Percentiles rank a stretch among this genome's conserved stretches.
Conservation (phyloP, 2,888 invertebrate genomes). For the Euzophera pinguis region DNA sequence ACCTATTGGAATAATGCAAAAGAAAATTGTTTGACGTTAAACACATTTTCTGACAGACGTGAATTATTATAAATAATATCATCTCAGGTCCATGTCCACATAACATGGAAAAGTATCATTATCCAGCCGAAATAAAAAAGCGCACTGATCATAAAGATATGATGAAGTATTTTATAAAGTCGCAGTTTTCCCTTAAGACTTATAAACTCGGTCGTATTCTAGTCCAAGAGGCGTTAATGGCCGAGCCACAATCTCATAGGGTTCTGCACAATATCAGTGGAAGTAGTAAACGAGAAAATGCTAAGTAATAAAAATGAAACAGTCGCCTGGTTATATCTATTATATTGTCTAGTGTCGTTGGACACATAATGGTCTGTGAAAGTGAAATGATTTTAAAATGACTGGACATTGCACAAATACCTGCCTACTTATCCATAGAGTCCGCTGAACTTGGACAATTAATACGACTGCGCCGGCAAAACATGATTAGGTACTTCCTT, state of each 20-base stretch:
- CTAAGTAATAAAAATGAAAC: constrained; percentile 6
- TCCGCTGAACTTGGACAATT: too few relatives aligned
- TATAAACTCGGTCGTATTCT: constrained; percentile 10
- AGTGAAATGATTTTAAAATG: too few relatives aligned
- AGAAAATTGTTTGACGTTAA: too few relatives aligned
- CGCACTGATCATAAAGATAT: constrained; percentile 5
- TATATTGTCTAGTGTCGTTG: not conserved
- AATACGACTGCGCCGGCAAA: too few relatives aligned
- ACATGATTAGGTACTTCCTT: too few relatives aligned
- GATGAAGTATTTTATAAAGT: constrained; percentile 8
- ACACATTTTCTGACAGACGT: too few relatives aligned
- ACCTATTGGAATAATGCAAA: too few relatives aligned
- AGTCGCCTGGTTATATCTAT: not conserved
- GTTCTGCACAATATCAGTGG: constrained; percentile 5
- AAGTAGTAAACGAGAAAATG: not conserved
- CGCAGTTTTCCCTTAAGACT: constrained; percentile 10
- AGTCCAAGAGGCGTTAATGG: constrained; percentile 12
- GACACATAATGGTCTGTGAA: not conserved
- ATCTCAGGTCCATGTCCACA: not conserved
- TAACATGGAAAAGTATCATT: not conserved
- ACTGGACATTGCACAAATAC: too few relatives aligned
- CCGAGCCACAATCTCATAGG: constrained; percentile 8
- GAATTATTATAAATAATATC: not conserved
- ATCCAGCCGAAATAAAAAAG: constrained; percentile 4
- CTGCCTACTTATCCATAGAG: too few relatives aligned